Percentiles rank a stretch among this genome's conserved stretches.
These are phyloP conservation scores for Thalassaphorura encarpata DNA, from an alignment of 1,140 invertebrate species.

Conservation along the genomic window DNA sequence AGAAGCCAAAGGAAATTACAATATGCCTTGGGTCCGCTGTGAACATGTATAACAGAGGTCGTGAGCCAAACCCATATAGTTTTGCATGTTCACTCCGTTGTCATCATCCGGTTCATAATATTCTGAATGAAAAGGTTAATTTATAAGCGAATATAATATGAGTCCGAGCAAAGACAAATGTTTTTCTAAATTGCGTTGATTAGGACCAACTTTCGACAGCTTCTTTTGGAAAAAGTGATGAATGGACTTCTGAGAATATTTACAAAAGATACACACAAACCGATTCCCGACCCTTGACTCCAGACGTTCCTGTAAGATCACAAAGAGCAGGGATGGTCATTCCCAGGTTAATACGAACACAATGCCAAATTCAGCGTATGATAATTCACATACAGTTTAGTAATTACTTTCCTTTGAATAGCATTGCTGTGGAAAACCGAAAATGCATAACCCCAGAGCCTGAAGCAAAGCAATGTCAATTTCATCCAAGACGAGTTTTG, in stretches of 20 bases:
- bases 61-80: no score
- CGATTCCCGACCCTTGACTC: slow-evolving; percentile 27
- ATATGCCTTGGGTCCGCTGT: no score
- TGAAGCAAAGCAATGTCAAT: slow-evolving; percentile 24
- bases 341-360: neutral
- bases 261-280: slow-evolving; percentile 32
- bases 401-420: neutral
- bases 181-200: neutral
- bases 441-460: slow-evolving; percentile 30
- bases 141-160: neutral
- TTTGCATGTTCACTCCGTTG: no score
- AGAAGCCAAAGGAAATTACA: no score
- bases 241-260: slow-evolving; percentile 27
- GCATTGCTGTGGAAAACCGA: slow-evolving; percentile 9
- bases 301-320: slow-evolving; percentile 6
- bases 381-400: neutral
- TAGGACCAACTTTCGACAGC: neutral
- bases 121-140: no score
- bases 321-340: neutral
- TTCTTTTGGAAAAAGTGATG: slow-evolving; percentile 14
- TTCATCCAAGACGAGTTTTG: slow-evolving; percentile 23
- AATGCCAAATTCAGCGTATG: neutral
- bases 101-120: no score
- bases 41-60: no score
- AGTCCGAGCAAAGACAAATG: neutral